Conservation (phyloP, 2,797 vertebrate genomes). For the Liasis olivaceus region DNA sequence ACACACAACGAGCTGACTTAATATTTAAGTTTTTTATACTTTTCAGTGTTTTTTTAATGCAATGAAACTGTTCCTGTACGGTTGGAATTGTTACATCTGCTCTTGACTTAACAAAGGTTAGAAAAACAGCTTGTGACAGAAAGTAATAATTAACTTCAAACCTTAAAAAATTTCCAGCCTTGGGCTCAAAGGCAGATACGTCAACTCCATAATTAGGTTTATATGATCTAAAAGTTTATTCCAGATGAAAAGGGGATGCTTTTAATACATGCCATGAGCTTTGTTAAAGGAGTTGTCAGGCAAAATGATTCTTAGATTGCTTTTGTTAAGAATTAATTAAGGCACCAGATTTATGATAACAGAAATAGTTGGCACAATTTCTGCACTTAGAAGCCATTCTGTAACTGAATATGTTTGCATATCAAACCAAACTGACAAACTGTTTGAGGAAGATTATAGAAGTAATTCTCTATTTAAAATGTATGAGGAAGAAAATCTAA, state of each 20-base stretch:
- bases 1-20: neutral
- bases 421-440: neutral
- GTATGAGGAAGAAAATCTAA: neutral
- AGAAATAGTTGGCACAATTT: neutral
- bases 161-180: slow-evolving; percentile 35
- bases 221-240: slow-evolving; percentile 27
- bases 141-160: slow-evolving; percentile 50
- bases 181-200: slow-evolving; percentile 31
- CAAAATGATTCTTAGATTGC: neutral
- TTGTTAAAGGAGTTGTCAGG: slow-evolving; percentile 4
- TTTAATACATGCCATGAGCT: neutral
- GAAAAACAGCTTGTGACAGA: slow-evolving; percentile 33
- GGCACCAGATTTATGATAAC: neutral
- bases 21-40: neutral
- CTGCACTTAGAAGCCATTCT: neutral
- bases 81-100: slow-evolving; percentile 31
- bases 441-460: neutral
- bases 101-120: slow-evolving; percentile 40
- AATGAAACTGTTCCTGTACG: neutral
- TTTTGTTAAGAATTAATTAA: neutral
- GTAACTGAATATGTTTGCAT: neutral
- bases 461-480: neutral
- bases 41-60: neutral
- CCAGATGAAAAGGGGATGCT: slow-evolving; percentile 33
- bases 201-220: slow-evolving; percentile 49